Evolutionary conservation across 2,797 vertebrate genomes (phyloP), one percentile per base, ranked within the genome.

Genomic region (Coreius guichenoti): DNA sequence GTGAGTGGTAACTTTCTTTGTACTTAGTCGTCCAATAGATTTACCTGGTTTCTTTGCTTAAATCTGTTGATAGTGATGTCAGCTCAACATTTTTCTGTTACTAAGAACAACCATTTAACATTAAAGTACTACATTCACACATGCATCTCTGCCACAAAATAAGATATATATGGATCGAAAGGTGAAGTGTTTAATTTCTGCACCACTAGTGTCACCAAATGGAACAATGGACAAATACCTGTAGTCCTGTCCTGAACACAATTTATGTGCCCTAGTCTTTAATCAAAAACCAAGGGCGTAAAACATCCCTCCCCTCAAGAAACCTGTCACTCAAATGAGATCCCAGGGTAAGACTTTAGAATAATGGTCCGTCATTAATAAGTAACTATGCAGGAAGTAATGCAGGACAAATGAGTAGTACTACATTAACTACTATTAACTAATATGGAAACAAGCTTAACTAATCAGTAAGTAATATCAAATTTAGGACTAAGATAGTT

Each of bases 101-200:
- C 16, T 51, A 31, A 74, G 26, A 74, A 51, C 29, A 75, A 75
- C 17, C 29, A 23, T 51, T 74, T 51, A 5, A 11, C 5, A 74
- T 74, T 74, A 31, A 74, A 74, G 16, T 49, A 51, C 16, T 49
- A 49, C 45, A 31, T 74, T 74, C 26, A 51, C 26, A 74, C 49
- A 49, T 49, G 45, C 8, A 31, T 72, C 12, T 45, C 39, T 45
- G 12, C 70, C 14, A 17, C 43, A 17, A 72, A 72, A 73, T 29
- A 26, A 14, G 0, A 47, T 26, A 45, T 47, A 47, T 47, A 43
- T 72, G 39, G 7, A 45, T 8, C 3, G 3, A 70, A 69, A 70
- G 68, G 23, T 43, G 8, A 67, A 39, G 36, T 14, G 68, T n/a
- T 11, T 70, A 7, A 43, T n/a, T 70, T 70, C 23, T 70, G 68